Conservation (phyloP, 2,797 vertebrate genomes). For the Aplochiton taeniatus region DNA sequence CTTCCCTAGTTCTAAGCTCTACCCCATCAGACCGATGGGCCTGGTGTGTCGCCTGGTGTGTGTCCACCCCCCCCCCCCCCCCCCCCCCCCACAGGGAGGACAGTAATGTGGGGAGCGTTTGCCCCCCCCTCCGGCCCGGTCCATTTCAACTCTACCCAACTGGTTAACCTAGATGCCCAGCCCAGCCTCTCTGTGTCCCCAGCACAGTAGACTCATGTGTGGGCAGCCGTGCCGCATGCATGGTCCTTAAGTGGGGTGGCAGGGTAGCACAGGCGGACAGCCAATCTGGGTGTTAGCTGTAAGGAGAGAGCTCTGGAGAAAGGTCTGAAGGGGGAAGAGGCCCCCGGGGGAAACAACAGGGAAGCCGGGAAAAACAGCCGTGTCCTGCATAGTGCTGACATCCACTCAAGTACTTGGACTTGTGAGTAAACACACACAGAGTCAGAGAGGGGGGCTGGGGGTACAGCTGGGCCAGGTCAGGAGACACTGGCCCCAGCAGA, state of each 20-base stretch:
- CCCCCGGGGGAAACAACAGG: too few species aligned
- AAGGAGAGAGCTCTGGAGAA: too few species aligned
- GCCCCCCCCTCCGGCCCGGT: slow-evolving; percentile 36
- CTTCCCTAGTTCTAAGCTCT: neutral
- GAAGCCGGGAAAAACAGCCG: neutral
- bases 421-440: neutral
- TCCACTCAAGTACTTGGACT: too few species aligned
- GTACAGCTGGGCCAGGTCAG: slow-evolving; percentile 46
- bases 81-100: slow-evolving; percentile 24
- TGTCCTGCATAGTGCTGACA: neutral
- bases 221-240: slow-evolving; percentile 50
- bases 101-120: slow-evolving; percentile 38
- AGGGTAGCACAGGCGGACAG: too few species aligned
- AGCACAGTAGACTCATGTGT: slow-evolving; percentile 59
- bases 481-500: slow-evolving; percentile 26
- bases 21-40: slow-evolving; percentile 47
- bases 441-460: neutral
- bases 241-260: too few species aligned
- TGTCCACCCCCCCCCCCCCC: slow-evolving; percentile 13
- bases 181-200: slow-evolving; percentile 38
- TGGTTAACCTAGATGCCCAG: slow-evolving; percentile 63
- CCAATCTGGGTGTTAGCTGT: too few species aligned
- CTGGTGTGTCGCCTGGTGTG: too few species aligned
- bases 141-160: slow-evolving; percentile 54
- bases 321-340: too few species aligned